Evolutionary conservation across 2,797 vertebrate species (phyloP).

Genomic region (Pygocentrus nattereri): DNA sequence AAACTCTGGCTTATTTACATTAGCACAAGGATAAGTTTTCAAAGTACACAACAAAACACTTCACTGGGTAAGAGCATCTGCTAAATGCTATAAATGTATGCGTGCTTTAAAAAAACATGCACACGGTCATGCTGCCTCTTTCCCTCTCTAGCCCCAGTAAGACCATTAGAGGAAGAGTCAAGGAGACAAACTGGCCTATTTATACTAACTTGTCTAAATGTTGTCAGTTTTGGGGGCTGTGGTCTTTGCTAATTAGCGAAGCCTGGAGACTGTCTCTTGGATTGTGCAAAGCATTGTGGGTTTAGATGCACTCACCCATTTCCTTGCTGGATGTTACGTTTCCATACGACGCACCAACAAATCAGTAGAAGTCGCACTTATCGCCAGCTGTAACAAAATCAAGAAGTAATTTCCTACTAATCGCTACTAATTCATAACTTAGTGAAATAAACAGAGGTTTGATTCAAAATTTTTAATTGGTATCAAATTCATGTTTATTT

Average conservation of each 20-base stretch:
- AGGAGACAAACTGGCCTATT: not conserved
- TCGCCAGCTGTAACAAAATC: not conserved
- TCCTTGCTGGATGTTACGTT: not conserved
- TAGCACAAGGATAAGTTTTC: no score
- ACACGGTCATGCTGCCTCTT: not conserved
- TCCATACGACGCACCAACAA: no score
- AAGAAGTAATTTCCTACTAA: not conserved
- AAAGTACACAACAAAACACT: no score
- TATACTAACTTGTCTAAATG: not conserved
- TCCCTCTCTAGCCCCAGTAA: not conserved
- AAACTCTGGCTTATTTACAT: no score
- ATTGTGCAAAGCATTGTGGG: not conserved
- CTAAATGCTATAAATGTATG: no score
- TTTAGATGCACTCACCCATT: not conserved
- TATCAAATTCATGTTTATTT: no score
- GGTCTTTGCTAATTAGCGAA: conserved; percentile 8
- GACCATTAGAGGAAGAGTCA: not conserved
- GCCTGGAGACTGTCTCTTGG: not conserved
- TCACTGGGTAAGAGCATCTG: no score
- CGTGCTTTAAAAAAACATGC: no score
- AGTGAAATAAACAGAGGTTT: not conserved
- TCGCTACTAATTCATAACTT: not conserved
- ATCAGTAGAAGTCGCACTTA: not conserved
- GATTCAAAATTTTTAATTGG: not conserved
- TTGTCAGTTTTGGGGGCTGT: not conserved